These are phyloP conservation scores for Papilio glaucus DNA, from an alignment of 1,140 invertebrate species.

Conservation along the genomic window DNA sequence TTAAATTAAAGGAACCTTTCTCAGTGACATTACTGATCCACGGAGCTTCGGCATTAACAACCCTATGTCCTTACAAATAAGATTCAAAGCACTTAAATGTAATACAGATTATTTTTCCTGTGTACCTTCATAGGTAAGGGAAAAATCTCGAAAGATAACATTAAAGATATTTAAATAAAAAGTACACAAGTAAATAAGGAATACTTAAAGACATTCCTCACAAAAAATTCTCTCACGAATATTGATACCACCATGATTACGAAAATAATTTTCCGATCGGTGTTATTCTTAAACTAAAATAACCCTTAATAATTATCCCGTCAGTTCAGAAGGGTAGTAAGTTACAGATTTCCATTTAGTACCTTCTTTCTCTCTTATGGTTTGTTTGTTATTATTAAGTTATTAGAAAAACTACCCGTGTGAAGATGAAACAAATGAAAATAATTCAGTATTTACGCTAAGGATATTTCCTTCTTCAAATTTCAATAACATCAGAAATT, in stretches of 20 bases:
- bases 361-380: too few relatives aligned
- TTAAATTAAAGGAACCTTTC: slow-evolving; percentile 22
- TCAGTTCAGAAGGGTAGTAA: too few relatives aligned
- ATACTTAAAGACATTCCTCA: too few relatives aligned
- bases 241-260: too few relatives aligned
- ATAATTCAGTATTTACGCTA: neutral
- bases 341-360: too few relatives aligned
- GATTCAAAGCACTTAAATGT: neutral
- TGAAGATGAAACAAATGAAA: neutral
- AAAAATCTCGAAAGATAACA: neutral
- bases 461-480: neutral
- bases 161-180: slow-evolving; percentile 23
- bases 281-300: too few relatives aligned
- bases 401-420: too few relatives aligned
- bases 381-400: too few relatives aligned
- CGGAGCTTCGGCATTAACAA: neutral
- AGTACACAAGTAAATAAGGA: neutral
- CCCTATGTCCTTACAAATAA: neutral
- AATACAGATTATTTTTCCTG: neutral
- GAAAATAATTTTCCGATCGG: too few relatives aligned
- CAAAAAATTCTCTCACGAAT: too few relatives aligned
- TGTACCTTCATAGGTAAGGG: neutral
- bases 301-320: too few relatives aligned
- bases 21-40: slow-evolving; percentile 18
- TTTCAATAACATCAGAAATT: neutral